Base-by-base conservation (phyloP, 2,888 invertebrate species). In the Cistogaster globosa region DNA sequence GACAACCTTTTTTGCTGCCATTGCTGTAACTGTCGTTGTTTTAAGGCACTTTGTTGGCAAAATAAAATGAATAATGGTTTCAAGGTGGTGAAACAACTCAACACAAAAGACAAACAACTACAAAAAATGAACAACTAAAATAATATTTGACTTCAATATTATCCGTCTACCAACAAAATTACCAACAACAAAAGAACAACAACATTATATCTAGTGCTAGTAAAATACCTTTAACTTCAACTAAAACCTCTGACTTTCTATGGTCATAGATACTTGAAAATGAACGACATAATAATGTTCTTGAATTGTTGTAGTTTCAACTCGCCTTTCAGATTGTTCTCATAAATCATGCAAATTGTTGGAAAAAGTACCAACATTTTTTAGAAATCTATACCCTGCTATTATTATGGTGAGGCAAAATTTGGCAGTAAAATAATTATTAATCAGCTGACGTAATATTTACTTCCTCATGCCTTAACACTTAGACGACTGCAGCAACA, bases 21-120 rank as follows among this genome's bases (percentile, higher is more conserved):
- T 22, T 74, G 78, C 36, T 74, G 74, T 71, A 36, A 48, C 51
- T 62, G 68, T 63, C 57, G 68, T 38, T 77, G 57, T 72, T 71
- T 67, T 26, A 53, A 77, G 63, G 67, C 77, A 84, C 84, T 85
- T 81, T 68, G 81, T 53, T 69, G 65, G 42, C 71, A 42, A 72
- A 77, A 68, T 62, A 58, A 76, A 75, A 86, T 86, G 86, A 86
- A 78, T 78, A 86, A 86, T 86, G 81, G 83, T 81, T 86, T 81
- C 80, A 86, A 86, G 86, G 83, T 86, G 83, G 80, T 74, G 83
- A 83, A 80, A 86, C 81, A 86, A 84, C 79, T 76, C 83, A 83
- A 77, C 83, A 81, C 72, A 86, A 57, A 18, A 62, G 20, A 20
- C 57, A 48, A 83, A 69, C 51, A 86, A 68, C 32, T 80, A 63